Evolutionary conservation across 1,140 invertebrate genomes (phyloP).

Genomic region (Cydia splendana): DNA sequence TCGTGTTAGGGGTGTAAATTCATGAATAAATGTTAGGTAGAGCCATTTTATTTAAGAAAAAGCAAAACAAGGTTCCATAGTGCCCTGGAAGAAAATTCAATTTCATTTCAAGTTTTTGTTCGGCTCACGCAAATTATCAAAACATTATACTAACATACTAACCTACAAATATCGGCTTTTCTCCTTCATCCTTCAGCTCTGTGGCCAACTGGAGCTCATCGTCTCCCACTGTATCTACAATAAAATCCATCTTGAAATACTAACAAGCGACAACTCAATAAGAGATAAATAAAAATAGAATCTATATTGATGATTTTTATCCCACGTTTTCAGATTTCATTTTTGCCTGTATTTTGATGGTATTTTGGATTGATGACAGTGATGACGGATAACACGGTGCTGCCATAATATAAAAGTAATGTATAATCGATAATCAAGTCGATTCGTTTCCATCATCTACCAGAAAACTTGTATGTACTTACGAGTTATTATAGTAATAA

Average conservation of each 20-base stretch:
- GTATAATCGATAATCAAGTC: neutral
- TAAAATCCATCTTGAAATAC: slow-evolving; percentile 63
- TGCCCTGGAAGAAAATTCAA: too few relatives aligned
- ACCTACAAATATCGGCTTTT: slow-evolving; percentile 66
- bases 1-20: too few relatives aligned
- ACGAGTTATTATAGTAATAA: too few relatives aligned
- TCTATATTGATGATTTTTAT: neutral
- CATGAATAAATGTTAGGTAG: too few relatives aligned
- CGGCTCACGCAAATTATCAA: too few relatives aligned
- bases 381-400: neutral
- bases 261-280: neutral
- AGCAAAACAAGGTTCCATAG: too few relatives aligned
- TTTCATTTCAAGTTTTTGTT: too few relatives aligned
- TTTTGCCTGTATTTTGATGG: neutral
- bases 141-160: slow-evolving; percentile 61
- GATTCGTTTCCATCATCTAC: neutral
- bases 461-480: too few relatives aligned
- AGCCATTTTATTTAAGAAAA: too few relatives aligned
- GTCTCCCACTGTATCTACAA: slow-evolving; percentile 67
- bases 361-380: slow-evolving; percentile 3
- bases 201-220: slow-evolving; percentile 57
- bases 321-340: slow-evolving; percentile 2
- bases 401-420: neutral
- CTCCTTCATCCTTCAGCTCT: slow-evolving; percentile 54
- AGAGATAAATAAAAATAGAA: neutral